Evolutionary conservation across 64 coral and sea anemone genomes (phyloP), one percentile per base, ranked within the genome.

Genomic region (Stylophora pistillata): DNA sequence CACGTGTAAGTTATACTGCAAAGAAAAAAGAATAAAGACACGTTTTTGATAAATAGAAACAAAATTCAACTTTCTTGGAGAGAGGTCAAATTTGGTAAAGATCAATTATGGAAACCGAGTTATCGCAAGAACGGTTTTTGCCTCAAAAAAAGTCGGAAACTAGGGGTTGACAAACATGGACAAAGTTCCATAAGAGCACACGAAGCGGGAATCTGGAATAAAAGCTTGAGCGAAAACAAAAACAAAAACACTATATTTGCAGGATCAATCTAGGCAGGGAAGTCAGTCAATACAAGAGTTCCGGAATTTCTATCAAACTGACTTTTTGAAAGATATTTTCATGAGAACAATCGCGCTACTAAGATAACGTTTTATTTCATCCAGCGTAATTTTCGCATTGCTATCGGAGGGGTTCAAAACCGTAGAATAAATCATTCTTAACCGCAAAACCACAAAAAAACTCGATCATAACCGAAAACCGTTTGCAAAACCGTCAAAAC

Each of bases 11-110:
- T 73, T 73, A 73, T 73, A 73, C 71, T 73, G 71, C 71, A 28
- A 73, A 73, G 71, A 73, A 73, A 73, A 11, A 9, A 73, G 0
- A 41, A 73, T 73, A 30, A 73, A 73, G 32, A 73, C 71, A 30
- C 71, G 71, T n/a, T 73, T 73, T 73, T 29, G 25, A 71, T 73
- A 73, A n/a, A 73, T 73, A 10, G 71, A 13, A 1, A 9, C 71
- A 73, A 73, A 73, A 73, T 73, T 73, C 29, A 28, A 7, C 71
- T 30, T 30, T 33, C 71, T 15, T 73, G 71, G 71, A 73, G 71
- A 73, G 32, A 41, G 71, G 71, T 9, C 71, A 73, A 73, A 73
- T 73, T 73, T 73, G 71, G 71, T 29, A 29, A 73, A 73, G 29
- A 73, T 73, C 0, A 73, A 73, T 73, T 71, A 71, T 71, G 66